Evolutionary conservation across 2,888 invertebrate species (phyloP), one percentile per base, ranked within the genome.

Genomic region (Cryptocephalus moraei): DNA sequence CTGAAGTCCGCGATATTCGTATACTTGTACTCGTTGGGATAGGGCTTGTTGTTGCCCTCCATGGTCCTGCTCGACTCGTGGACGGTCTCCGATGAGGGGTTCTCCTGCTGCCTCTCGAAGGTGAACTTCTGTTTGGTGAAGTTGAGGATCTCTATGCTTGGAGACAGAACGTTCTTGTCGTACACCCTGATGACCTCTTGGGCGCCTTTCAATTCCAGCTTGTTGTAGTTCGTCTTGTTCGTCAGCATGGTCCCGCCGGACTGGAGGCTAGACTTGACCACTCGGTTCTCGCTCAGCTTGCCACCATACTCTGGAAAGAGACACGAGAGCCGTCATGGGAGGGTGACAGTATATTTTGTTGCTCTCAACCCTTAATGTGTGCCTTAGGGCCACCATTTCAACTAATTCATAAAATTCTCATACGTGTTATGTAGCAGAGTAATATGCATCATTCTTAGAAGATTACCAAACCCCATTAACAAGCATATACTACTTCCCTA

Each of bases 251-350:
- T 88, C 11, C 89, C 90, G 32, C 91, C 91, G 0, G 90, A 89
- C 62, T 90, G 82, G 47, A 91, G 71, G 1, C 86, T 84, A 1
- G 88, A 87, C 59, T 87, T 81, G 13, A 91, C 85, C 51, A 91
- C 85, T 52, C 87, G 79, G 54, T 71, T 72, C 52, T 71, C 71
- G 47, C 69, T 70, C 47, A 70, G 45, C 53, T 72, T 70, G 4
- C 59, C 57, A 8, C 60, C 56, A 50, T 63, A 67, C 32, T 66
- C 66, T 22, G 22, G 6, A 22, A 22, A 2, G 22, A 4, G 2
- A 22, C 22, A 22, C 22, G 22, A 22, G 22, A 22, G 6, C 22
- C 22, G 22, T 22, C 22, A n/a, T n/a, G n/a, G n/a, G n/a, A n/a
- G n/a, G n/a, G n/a, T n/a, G n/a, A n/a, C n/a, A n/a, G n/a, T n/a